Evolutionary conservation across 2,113 vertebrate genomes (phyloP).

Genomic region (Planiliza haematocheilus): DNA sequence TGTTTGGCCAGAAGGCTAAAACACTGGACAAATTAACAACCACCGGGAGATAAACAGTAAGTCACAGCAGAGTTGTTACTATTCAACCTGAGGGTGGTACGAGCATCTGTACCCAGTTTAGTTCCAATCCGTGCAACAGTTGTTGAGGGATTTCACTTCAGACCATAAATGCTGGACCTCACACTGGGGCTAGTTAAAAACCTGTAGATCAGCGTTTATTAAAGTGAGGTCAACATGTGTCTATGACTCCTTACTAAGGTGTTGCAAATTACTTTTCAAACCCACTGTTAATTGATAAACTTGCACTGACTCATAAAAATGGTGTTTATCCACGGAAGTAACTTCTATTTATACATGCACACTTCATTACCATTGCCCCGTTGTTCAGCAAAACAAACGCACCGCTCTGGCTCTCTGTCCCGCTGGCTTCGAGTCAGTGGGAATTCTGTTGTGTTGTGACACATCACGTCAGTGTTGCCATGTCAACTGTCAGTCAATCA

Average conservation of each 20-base stretch:
- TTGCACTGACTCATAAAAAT: neutral
- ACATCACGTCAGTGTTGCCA: too few relatives aligned
- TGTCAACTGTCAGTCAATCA: too few relatives aligned
- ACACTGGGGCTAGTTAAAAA: neutral
- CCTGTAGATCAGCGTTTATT: neutral
- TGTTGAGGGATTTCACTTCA: neutral
- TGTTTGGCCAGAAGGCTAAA: neutral
- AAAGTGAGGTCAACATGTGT: neutral
- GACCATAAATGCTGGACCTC: neutral
- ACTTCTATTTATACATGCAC: too few relatives aligned
- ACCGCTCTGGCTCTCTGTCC: too few relatives aligned
- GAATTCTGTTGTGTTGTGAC: too few relatives aligned
- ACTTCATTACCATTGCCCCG: too few relatives aligned
- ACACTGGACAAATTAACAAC: neutral
- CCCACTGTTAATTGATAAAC: neutral
- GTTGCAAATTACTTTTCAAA: too few relatives aligned
- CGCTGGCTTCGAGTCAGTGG: neutral
- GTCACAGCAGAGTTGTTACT: neutral
- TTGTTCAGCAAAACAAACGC: too few relatives aligned
- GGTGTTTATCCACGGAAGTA: neutral
- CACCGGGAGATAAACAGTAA: neutral
- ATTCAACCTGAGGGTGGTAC: neutral
- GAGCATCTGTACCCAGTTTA: conserved; percentile 1
- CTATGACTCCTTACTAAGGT: too few relatives aligned
- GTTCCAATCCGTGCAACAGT: neutral